Evolutionary conservation across 2,113 vertebrate species (phyloP).

Genomic region (Chaenogobius annularis): DNA sequence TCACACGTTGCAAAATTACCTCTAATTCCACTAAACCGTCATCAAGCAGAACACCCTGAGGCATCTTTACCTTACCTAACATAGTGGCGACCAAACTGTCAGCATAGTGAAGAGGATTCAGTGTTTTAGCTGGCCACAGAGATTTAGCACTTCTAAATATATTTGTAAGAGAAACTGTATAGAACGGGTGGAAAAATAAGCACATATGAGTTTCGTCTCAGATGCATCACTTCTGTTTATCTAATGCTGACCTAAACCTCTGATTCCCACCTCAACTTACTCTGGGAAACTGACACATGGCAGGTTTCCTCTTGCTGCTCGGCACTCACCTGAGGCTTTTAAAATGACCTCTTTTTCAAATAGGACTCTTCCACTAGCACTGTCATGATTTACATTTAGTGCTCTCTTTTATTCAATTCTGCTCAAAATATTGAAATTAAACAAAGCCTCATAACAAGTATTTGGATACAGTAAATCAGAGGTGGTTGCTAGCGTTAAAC

Average conservation of each 20-base stretch:
- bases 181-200: neutral
- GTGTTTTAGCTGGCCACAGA: neutral
- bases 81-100: neutral
- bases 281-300: constrained; percentile 36
- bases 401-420: neutral
- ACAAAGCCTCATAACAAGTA: neutral
- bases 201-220: neutral
- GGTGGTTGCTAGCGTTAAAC: neutral
- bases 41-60: constrained; percentile 6
- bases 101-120: neutral
- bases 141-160: neutral
- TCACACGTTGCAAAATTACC: neutral
- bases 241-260: constrained; percentile 21
- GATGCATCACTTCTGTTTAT: neutral
- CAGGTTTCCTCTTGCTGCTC: constrained; percentile 62
- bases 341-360: constrained; percentile 31
- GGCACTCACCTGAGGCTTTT: constrained; percentile 33
- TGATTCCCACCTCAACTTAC: constrained; percentile 13
- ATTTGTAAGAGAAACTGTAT: neutral
- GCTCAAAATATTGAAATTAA: neutral
- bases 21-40: constrained; percentile 11
- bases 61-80: neutral
- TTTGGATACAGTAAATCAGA: neutral
- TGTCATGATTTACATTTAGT: neutral
- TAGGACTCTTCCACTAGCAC: constrained; percentile 19